Percentiles rank a stretch among this genome's conserved stretches.
Conservation (phyloP, 2,888 invertebrate genomes). For the Hemicrepidius hirtus region DNA sequence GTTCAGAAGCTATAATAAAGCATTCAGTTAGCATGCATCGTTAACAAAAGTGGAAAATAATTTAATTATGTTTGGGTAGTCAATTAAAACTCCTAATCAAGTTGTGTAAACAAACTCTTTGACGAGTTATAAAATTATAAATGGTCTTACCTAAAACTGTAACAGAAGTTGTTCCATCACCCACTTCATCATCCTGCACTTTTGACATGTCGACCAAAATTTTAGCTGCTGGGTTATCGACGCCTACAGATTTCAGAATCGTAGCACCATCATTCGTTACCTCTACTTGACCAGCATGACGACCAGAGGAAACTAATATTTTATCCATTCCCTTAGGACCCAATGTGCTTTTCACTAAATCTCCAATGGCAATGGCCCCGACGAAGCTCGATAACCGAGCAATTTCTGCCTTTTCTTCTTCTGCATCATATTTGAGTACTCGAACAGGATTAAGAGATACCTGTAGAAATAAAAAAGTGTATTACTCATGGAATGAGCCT, state of each 20-base stretch:
- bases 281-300: conserved; percentile 89
- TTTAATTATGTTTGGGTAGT: no score
- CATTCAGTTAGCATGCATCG: neutral
- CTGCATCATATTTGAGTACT: conserved; percentile 96
- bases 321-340: conserved; percentile 99
- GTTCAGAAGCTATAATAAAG: conserved; percentile 84
- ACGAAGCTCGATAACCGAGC: conserved; percentile 98
- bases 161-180: conserved; percentile 99
- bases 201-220: conserved; percentile 99
- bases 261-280: conserved; percentile 99
- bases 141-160: conserved; percentile 83
- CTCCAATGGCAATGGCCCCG: conserved; percentile 99
- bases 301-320: conserved; percentile 87
- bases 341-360: conserved; percentile 97
- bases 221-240: conserved; percentile 99
- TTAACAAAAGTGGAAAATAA: no score
- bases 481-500: conserved; percentile 16
- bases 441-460: conserved; percentile 94
- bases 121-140: no score
- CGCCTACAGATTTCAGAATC: conserved; percentile 95
- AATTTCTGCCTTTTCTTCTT: conserved; percentile 98
- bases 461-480: conserved; percentile 70
- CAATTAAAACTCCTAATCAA: no score
- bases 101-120: no score
- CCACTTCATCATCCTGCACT: conserved; percentile 99